Conservation (phyloP, 1,140 invertebrate species). For the Drosophila littoralis region DNA sequence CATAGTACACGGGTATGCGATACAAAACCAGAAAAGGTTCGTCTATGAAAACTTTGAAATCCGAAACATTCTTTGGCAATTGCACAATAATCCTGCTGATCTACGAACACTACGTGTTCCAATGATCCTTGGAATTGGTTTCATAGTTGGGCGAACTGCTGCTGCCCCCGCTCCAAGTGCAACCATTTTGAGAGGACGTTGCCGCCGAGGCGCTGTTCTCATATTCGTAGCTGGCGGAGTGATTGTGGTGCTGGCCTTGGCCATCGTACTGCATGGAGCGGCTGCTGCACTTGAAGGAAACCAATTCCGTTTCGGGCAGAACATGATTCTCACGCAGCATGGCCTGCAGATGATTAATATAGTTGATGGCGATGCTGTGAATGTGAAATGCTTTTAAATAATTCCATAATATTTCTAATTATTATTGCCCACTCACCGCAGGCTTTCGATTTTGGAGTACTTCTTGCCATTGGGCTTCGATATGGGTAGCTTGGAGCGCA, state of each 20-base stretch:
- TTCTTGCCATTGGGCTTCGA: slow-evolving; percentile 94
- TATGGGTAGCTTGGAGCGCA: slow-evolving; percentile 91
- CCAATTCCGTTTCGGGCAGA: slow-evolving; percentile 47
- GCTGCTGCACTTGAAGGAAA: slow-evolving; percentile 41
- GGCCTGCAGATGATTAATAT: slow-evolving; percentile 90
- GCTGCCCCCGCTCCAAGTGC: slow-evolving; percentile 70
- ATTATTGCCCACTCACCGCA: slow-evolving; percentile 86
- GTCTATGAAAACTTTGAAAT: neutral
- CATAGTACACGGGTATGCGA: neutral
- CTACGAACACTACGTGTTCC: slow-evolving; percentile 55
- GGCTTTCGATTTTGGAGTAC: slow-evolving; percentile 93
- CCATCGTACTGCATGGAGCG: slow-evolving; percentile 34
- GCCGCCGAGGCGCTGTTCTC: slow-evolving; percentile 46
- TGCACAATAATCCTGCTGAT: slow-evolving; percentile 1
- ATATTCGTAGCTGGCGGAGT: slow-evolving; percentile 29
- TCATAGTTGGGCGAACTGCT: slow-evolving; percentile 66
- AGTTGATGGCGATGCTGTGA: slow-evolving; percentile 90
- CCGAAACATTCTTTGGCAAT: slow-evolving; percentile 35
- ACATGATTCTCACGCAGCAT: slow-evolving; percentile 62
- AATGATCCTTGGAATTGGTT: slow-evolving; percentile 60
- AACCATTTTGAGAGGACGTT: slow-evolving; percentile 59
- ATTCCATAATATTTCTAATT: neutral
- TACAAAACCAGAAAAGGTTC: neutral
- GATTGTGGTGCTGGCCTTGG: slow-evolving; percentile 22
- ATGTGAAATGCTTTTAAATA: neutral